phyloP scores from a whole-genome alignment of 2,797 vertebrate species.

The Ataeniobius toweri region DNA sequence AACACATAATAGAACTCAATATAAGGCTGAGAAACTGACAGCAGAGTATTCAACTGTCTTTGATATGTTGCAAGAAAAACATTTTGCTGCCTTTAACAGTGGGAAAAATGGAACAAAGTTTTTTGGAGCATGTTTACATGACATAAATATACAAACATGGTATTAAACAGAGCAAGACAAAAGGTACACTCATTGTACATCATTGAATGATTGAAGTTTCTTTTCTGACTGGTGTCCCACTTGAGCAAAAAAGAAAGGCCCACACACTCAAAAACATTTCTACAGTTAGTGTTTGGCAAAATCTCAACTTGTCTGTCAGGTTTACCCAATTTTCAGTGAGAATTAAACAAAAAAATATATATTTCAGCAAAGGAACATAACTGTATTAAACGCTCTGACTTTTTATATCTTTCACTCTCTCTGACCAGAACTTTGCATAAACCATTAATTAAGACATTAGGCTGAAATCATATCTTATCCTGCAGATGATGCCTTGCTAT shows the following conservation, averaged over 20 bases:
- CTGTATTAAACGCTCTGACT: background rate
- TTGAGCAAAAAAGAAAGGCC: constrained; percentile 52
- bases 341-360: background rate
- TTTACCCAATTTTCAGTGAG: background rate
- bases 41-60: constrained; percentile 32
- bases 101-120: constrained; percentile 68
- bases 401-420: background rate
- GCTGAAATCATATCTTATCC: background rate
- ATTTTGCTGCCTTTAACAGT: constrained; percentile 69
- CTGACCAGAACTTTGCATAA: background rate
- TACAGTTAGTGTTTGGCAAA: too few species aligned
- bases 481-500: background rate
- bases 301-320: background rate
- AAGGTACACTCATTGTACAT: background rate
- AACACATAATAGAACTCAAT: constrained; percentile 24
- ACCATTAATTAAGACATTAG: background rate
- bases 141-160: constrained; percentile 67
- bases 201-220: too few species aligned
- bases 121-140: constrained; percentile 69
- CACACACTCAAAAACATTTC: constrained; percentile 53
- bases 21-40: constrained; percentile 32
- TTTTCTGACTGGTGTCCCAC: too few species aligned
- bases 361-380: background rate
- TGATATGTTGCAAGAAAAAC: constrained; percentile 34
- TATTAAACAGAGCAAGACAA: constrained; percentile 60